Evolutionary conservation across 2,797 vertebrate species (phyloP), one percentile per base, ranked within the genome.

Genomic region (Echeneis naucrates): DNA sequence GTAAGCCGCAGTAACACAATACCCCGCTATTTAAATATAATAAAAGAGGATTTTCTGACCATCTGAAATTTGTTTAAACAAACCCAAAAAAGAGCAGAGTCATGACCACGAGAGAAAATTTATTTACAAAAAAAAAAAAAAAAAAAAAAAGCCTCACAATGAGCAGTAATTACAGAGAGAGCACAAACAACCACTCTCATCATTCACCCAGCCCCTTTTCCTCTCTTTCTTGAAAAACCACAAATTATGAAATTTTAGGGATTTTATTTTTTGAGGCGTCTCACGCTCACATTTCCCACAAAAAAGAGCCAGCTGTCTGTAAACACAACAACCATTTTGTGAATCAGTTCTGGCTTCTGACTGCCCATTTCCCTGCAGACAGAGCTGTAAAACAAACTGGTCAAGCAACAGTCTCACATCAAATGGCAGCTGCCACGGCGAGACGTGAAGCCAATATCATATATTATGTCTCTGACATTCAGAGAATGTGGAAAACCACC

Each of bases 361-460:
- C 51, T 57, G 35, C 61, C 50, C 30, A 4, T 55, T 48, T 82
- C 87, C 81, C 82, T 17, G 72, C 67, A 85, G 88, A 87, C 67
- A 0, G 53, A 78, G 72, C 73, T 68, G 84, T 32, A 68, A 78
- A 81, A 73, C 37, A 57, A 57, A 84, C 70, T 47, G 85, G 83
- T 81, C 88, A 69, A 62, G 69, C 77, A 57, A 44, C 54, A 27
- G 82, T 57, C 55, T 89, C 45, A 37, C 68, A 6, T 81, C 81
- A 68, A 74, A 65, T 24, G 61, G 63, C 78, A 66, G 77, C 68
- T 26, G 38, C 60, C 75, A 50, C 62, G 23, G 67, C 47, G 82
- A 78, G 77, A 88, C 81, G 21, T 48, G 77, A 57, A 75, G 75
- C 81, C 77, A 87, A 88, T 87, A 88, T 88, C 81, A n/a, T n/a